Evolutionary conservation across 2,888 invertebrate genomes (phyloP), one percentile per base, ranked within the genome.

Genomic region (Scaptomyza tumidula): DNA sequence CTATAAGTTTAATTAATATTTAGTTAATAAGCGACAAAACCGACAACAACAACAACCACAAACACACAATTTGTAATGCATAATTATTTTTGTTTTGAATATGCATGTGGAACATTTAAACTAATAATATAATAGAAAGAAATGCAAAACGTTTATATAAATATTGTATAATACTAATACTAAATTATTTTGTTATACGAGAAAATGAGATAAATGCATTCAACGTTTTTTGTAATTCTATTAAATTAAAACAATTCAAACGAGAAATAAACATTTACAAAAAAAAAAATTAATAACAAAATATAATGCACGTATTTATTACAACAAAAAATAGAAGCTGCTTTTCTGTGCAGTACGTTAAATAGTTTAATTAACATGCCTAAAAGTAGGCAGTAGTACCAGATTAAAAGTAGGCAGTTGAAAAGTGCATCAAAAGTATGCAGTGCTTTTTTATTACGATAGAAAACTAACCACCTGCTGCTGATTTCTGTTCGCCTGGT

Each of bases 111-210:
- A 79, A 66, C 56, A 55, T 41, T 33, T 61, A 56, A 71, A 80
- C 60, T 62, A 77, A 73, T 62, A 77, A 73, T 71, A 75, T 78
- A 72, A 73, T 73, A 63, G 56, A 59, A 41, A 52, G 49, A 53
- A 63, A 81, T 76, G 73, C 71, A 72, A 75, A 75, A 80, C 85
- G 79, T 85, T 90, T 90, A 85, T 89, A 89, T 89, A 90, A 86
- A 89, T 86, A 90, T 82, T 91, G 90, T 90, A 90, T 82, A 88
- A 88, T 89, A 90, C 89, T 91, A 91, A 90, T 91, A 90, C 86
- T 91, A 90, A 90, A 89, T 91, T 91, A 90, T 90, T 91, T 90
- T 90, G 89, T 90, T 89, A 84, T 83, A 88, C 80, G 75, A 82
- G 3, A 27, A 4, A 87, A 76, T 80, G 75, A 76, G 67, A 76